These are phyloP conservation scores for Conops quadrifasciatus DNA, from an alignment of 2,888 invertebrate genomes.

Conservation along the genomic window DNA sequence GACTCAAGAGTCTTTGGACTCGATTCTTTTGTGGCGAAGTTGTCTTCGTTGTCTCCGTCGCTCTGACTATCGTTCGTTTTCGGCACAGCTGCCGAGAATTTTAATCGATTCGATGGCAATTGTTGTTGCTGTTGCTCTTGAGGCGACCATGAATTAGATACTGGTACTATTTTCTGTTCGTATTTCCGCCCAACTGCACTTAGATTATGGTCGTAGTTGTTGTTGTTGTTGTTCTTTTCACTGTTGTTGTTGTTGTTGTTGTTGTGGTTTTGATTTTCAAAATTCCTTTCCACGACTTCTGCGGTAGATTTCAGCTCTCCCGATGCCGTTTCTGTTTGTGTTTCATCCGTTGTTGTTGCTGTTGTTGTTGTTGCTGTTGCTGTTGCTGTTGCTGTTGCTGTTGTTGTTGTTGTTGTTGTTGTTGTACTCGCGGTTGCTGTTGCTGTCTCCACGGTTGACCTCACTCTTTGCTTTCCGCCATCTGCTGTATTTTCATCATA, in stretches of 20 bases:
- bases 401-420: conserved; percentile 3
- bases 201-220: too few species aligned
- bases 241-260: conserved; percentile 35
- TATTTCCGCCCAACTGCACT: too few species aligned
- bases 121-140: background rate
- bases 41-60: background rate
- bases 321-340: background rate
- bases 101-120: conserved; percentile 16
- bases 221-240: background rate
- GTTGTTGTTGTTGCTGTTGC: background rate
- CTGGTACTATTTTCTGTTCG: too few species aligned
- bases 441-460: background rate
- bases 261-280: background rate
- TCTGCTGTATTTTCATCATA: conserved; percentile 4
- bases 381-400: background rate
- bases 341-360: background rate
- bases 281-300: background rate
- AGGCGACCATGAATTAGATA: conserved; percentile 1
- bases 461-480: conserved; percentile 6
- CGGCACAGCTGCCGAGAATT: background rate
- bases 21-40: background rate
- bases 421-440: conserved; percentile 3
- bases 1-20: background rate
- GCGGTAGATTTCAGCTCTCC: background rate
- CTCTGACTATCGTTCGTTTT: background rate